phyloP scores from a whole-genome alignment of 2,113 vertebrate genomes.

The Myrmecophaga tridactyla region DNA sequence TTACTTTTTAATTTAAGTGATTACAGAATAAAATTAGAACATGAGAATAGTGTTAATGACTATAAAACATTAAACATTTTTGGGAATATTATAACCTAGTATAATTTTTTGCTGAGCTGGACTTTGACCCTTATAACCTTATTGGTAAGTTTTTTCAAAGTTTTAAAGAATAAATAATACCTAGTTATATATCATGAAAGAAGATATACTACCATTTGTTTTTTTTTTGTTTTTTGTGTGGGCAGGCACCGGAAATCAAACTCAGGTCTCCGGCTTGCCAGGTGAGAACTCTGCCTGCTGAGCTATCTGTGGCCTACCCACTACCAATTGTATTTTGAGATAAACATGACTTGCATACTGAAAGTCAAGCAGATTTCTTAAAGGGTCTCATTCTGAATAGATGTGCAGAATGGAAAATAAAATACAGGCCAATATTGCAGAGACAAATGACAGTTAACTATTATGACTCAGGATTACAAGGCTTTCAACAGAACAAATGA shows the following conservation, averaged over 20 bases:
- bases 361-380: neutral
- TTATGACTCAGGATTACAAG: neutral
- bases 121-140: neutral
- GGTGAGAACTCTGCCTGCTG: too few species aligned
- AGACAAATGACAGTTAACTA: neutral
- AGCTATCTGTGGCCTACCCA: too few species aligned
- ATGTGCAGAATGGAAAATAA: neutral
- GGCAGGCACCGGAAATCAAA: too few species aligned
- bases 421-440: neutral
- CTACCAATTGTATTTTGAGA: neutral
- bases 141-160: slow-evolving; percentile 28
- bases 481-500: neutral
- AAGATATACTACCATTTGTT: too few species aligned
- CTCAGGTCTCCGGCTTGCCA: too few species aligned
- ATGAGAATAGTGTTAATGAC: neutral
- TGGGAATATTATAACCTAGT: neutral
- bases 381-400: neutral
- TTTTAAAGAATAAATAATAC: neutral
- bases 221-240: too few species aligned
- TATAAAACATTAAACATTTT: neutral
- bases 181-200: neutral
- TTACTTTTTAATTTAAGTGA: neutral
- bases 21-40: neutral
- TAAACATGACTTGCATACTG: neutral
- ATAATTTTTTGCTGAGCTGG: neutral